Base-by-base conservation (phyloP, 1,140 invertebrate species). In the Panulirus ornatus region DNA sequence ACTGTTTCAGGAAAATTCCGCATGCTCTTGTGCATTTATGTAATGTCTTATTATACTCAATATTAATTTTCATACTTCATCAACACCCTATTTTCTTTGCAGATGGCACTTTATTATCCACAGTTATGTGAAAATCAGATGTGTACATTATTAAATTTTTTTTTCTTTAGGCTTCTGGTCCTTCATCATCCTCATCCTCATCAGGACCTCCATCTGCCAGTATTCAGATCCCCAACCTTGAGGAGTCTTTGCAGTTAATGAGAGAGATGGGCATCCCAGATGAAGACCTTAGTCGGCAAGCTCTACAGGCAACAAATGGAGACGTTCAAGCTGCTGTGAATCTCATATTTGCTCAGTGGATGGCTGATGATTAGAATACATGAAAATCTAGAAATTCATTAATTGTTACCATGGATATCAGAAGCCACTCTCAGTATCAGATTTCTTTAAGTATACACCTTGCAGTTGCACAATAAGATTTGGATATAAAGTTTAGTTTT, bases 181-280 rank as follows among this genome's bases (percentile, higher is more conserved):
- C 71, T 3, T 44, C 47, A 54, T 83, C 66, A n/a, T 83, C 63
- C 9, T 83, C 47, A 9, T 86, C 85, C 0, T 63, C 85, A n/a
- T 83, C 76, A 47, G 66, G 22, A 2, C 70, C 47, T 47, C 63
- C 88, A 38, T 51, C 88, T 16, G 79, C 79, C 79, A 89, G 63
- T 19, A 44, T 75, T 8, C 85, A 86, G 54, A 88, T 91, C 38
- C 78, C 84, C 27, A 91, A 91, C 78, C 38, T 91, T 19, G 91
- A 91, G 2, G 91, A 91, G 75, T 91, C 84, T 54, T 88, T 95
- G 8, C 93, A 94, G 83, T 94, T 95, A 83, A 93, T 95, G 91
- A 92, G 94, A 73, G 94, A 95, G 44, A 94, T 95, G 93, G 94
- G 94, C 9, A 94, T 95, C n/a, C 93, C 93, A 82, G 94, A 95